Conservation (phyloP, 1,140 invertebrate species). For the Eumaeus atala region DNA sequence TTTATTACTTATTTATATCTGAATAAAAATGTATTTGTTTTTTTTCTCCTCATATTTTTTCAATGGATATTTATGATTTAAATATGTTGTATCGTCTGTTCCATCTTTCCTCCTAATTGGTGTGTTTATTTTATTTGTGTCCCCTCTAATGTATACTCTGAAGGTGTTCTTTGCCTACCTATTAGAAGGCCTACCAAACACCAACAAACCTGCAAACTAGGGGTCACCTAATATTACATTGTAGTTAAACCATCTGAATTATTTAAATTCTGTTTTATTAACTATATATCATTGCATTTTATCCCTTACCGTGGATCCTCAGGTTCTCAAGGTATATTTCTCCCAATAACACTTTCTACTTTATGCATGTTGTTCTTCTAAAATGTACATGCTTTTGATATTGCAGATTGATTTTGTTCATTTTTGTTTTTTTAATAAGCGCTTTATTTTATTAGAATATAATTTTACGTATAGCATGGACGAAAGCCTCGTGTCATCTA, state of each 20-base stretch:
- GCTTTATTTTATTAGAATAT: background rate
- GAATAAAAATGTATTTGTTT: background rate
- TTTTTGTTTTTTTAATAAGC: slow-evolving; percentile 15
- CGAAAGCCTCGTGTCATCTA: too few relatives aligned
- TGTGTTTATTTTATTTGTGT: slow-evolving; percentile 58
- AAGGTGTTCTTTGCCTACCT: slow-evolving; percentile 44
- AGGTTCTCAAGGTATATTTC: slow-evolving; percentile 84
- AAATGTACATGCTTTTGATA: slow-evolving; percentile 30
- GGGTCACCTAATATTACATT: slow-evolving; percentile 52
- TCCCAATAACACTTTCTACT: slow-evolving; percentile 67
- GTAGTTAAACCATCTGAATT: slow-evolving; percentile 45
- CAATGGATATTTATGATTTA: background rate
- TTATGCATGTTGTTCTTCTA: slow-evolving; percentile 52
- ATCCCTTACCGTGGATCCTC: slow-evolving; percentile 71
- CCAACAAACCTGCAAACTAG: slow-evolving; percentile 45
- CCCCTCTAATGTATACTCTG: slow-evolving; percentile 46
- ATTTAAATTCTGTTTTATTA: slow-evolving; percentile 57
- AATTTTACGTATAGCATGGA: background rate
- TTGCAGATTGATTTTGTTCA: slow-evolving; percentile 23
- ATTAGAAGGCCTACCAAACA: slow-evolving; percentile 43
- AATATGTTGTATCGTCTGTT: background rate
- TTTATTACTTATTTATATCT: background rate
- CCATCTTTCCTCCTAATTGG: slow-evolving; percentile 43
- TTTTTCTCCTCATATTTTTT: background rate
- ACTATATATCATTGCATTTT: slow-evolving; percentile 72